These are phyloP conservation scores for Vidua macroura DNA, from an alignment of 2,113 vertebrate genomes.

Conservation along the genomic window DNA sequence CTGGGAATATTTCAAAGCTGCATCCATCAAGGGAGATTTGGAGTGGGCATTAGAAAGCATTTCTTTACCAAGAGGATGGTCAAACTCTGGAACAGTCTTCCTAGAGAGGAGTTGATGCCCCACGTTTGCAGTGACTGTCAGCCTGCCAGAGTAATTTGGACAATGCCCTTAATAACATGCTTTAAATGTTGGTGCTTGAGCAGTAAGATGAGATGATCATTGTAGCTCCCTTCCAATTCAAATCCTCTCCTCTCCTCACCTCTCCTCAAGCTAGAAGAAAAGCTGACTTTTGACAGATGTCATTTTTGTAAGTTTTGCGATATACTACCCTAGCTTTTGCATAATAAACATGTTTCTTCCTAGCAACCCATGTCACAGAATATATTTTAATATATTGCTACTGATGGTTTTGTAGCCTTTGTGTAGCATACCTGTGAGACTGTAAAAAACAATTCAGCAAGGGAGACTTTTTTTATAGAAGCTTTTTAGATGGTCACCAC, in stretches of 20 bases:
- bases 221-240: not conserved
- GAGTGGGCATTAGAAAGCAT: not conserved
- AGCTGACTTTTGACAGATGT: not conserved
- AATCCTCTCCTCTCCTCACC: too few relatives aligned
- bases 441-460: not conserved
- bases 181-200: not conserved
- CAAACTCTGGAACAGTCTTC: not conserved
- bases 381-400: not conserved
- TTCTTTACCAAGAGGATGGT: not conserved
- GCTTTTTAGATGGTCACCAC: not conserved
- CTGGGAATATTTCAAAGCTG: not conserved
- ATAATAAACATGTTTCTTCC: not conserved
- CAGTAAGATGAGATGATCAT: not conserved
- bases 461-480: not conserved
- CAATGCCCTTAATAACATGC: not conserved
- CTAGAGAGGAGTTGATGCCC: not conserved
- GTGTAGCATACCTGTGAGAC: not conserved
- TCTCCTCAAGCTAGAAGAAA: not conserved
- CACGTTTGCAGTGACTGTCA: not conserved
- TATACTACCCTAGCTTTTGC: not conserved
- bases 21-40: not conserved
- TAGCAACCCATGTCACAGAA: not conserved
- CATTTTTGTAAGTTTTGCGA: fast-evolving
- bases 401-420: not conserved
- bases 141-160: not conserved